Evolutionary conservation across 2,888 invertebrate species (phyloP), one percentile per base, ranked within the genome.

Genomic region (Neelides folsomi): DNA sequence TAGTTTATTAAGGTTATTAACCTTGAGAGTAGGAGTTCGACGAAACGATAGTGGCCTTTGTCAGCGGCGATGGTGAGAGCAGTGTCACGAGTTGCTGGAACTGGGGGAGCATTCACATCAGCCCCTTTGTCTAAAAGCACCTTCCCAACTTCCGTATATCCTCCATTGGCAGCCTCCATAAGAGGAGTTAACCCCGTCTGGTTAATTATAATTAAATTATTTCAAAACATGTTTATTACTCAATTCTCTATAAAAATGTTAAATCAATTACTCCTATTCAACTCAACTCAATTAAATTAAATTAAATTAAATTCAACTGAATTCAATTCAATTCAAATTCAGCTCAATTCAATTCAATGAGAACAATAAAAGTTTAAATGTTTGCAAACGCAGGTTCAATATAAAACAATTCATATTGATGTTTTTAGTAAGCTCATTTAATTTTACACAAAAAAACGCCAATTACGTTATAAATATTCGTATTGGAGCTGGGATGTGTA

Each of bases 11-110:
- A 27, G 7, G 13, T 38, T 38, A 15, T 56, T 53, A 66, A 78
- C 72, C 80, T 79, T 45, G 79, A 79, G 59, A 89, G 73, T 59
- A 89, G 72, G 47, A 89, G 75, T 72, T 88, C 88, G 20, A 88
- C 88, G 69, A 89, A 89, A 71, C 93, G 82, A 68, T 86, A 85
- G 73, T 98, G 97, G 0, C 98, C 98, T 72, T 98, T 98, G 70
- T 98, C 98, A n/a, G 97, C 95, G 57, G 97, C 97, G 66, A 98
- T 98, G 56, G 98, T 98, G 47, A 98, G 79, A 18, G 98, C 97
- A 6, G 98, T 98, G 73, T 98, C 98, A 49, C 95, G 77, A 3
- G 94, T 94, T 15, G 94, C 92, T 15, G 97, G 97, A 58, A 98
- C 97, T 27, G 97, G 97, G 15, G 94, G 86, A 36, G 97, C 95